Base-by-base conservation (phyloP, 2,888 invertebrate species). In the Clivina fossor region DNA sequence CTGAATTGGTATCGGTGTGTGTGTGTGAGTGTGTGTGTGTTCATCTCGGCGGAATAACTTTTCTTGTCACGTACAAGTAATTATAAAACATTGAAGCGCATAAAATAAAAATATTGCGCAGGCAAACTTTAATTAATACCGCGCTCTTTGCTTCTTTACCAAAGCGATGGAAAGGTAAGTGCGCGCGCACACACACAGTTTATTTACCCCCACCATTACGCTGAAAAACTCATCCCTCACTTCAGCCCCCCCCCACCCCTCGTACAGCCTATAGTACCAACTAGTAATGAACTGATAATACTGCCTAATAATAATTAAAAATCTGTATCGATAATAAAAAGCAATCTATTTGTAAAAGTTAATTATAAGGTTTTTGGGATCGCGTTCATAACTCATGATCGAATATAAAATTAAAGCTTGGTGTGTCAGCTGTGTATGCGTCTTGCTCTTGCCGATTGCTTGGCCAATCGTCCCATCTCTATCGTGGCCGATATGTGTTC, bases 271-370 rank as follows among this genome's bases (percentile, higher is more conserved):
- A 40, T 9, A 20, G 24, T 11, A 20, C 33, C 20, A 35, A 26
- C 55, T 47, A 55, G 38, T 55, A 55, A 47, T 55, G 47, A 55
- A 53, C 53, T 55, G 55, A 55, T 55, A 55, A 55, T 55, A 32
- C 55, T 46, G 47, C 46, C 47, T 55, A 55, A 55, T 55, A 55
- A 55, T 55, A 55, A 55, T 55, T 62, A 61, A 62, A 60, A 60
- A 58, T 58, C 47, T 50, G 58, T 60, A 62, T 60, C 61, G 60
- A 62, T 65, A 64, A 65, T 64, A 66, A 65, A 65, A 66, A 62
- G 61, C 65, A 66, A 66, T 66, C 65, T 65, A 65, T 66, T 65
- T 65, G 64, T 65, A 62, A 61, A 59, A 58, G 65, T 65, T 66
- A 66, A 66, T 66, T 66, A 66, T 64, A 65, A 60, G 64, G 61